These are phyloP conservation scores for Xenopus tropicalis DNA, from an alignment of 2,113 vertebrate genomes.

Conservation along the genomic window UCB_Xtro_10.0 CM004450.2:112665501-112666000, in stretches of 20 bases:
- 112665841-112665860: conserved; percentile 44
- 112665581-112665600: too few relatives aligned
- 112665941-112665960: conserved; percentile 21
- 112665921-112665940: conserved; percentile 17
- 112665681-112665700: conserved; percentile 13
- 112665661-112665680: not conserved
- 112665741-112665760: conserved; percentile 36
- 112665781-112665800: conserved; percentile 40
- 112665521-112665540: too few relatives aligned
- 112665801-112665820: conserved; percentile 43
- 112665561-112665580: too few relatives aligned
- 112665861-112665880: conserved; percentile 43
- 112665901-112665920: conserved; percentile 26
- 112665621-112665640: not conserved
- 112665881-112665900: conserved; percentile 36
- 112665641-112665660: not conserved
- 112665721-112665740: conserved; percentile 32
- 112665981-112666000: not conserved
- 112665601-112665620: too few relatives aligned
- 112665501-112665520: too few relatives aligned
- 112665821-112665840: conserved; percentile 44
- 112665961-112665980: conserved; percentile 6
- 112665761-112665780: conserved; percentile 34
- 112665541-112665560: too few relatives aligned
- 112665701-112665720: conserved; percentile 29